Evolutionary conservation across 2,888 invertebrate species (phyloP), one percentile per base, ranked within the genome.

Genomic region (Laspeyria flexula): DNA sequence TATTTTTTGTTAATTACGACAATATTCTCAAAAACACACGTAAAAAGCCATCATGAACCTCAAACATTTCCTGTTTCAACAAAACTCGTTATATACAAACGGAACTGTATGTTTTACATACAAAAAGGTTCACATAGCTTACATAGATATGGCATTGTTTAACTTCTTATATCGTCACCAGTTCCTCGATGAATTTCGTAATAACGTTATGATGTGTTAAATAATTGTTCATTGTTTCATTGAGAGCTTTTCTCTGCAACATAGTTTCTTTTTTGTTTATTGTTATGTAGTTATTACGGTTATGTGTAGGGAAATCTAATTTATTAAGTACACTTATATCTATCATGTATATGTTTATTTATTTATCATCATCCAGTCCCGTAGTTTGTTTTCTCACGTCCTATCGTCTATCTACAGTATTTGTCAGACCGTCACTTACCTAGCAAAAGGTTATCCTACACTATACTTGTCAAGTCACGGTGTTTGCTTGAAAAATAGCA

Each of bases 141-240:
- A 58, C 54, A 55, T 23, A 52, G 27, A 37, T 34, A 42, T 29
- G 16, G 23, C 55, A 60, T 71, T 72, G 67, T 71, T 57, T 50
- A 33, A 55, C 29, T 72, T 62, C 44, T 72, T 65, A 44, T 56
- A 30, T 25, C 57, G 40, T 53, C 49, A 42, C 51, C 48, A 54
- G 55, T 66, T 68, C 65, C 44, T 57, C 37, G 47, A 54, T 44
- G 37, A 31, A 47, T 64, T 52, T 60, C 62, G 35, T 65, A 60
- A 70, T 42, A 52, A 41, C 71, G 56, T 66, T 58, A 51, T 50
- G 42, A 56, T n/a, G 29, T 55, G 51, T 64, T 65, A 65, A 57
- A 46, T 65, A 62, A 65, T 9, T 12, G 18, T 49, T 37, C 56
- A 67, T 65, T 59, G 68, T 71, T 65, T 49, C 45, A 37, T 10